Evolutionary conservation across 2,888 invertebrate species (phyloP), one percentile per base, ranked within the genome.

Genomic region (Amphipoea oculea): DNA sequence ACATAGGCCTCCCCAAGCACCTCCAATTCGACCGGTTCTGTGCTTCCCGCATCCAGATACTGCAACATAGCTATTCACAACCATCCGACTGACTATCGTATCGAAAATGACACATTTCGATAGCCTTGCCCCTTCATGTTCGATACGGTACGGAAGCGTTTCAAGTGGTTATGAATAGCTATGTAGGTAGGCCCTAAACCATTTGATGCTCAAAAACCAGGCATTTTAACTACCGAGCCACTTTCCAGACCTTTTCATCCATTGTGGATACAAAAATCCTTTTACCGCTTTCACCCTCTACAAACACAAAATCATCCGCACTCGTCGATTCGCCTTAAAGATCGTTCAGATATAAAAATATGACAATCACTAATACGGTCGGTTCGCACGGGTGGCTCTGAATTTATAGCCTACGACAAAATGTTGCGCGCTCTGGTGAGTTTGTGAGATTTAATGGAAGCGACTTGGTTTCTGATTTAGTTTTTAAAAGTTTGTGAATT

Each of bases 361-460:
- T 84, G 84, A 84, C 84, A 86, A 71, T 86, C 86, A 86, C 63
- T 84, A 86, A 84, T 78, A 78, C 73, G 78, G 63, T 83, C 17
- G 51, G 42, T 78, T 71, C 79, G 79, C 86, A 78, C 86, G 73
- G 66, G 12, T 57, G 79, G 42, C 60, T 78, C 29, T 17, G 86
- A 62, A 83, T 86, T 78, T 84, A 83, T 86, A 74, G 73, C 63
- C 71, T 72, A 78, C 78, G 86, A 68, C 60, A 73, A 82, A 83
- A 86, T 83, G 69, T 66, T 62, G 60, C 23, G 23, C 86, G 83
- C 86, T 71, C 67, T 51, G 66, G 29, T 83, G 70, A 68, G 12
- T 54, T 54, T 40, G 48, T 51, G 42, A 70, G 42, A 68, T 86
- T 73, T 57, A 77, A 86, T 84, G 84, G 84, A 84, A 84, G 84